Evolutionary conservation across 2,113 vertebrate genomes (phyloP), one percentile per base, ranked within the genome.

Genomic region (Triplophysa rosa): DNA sequence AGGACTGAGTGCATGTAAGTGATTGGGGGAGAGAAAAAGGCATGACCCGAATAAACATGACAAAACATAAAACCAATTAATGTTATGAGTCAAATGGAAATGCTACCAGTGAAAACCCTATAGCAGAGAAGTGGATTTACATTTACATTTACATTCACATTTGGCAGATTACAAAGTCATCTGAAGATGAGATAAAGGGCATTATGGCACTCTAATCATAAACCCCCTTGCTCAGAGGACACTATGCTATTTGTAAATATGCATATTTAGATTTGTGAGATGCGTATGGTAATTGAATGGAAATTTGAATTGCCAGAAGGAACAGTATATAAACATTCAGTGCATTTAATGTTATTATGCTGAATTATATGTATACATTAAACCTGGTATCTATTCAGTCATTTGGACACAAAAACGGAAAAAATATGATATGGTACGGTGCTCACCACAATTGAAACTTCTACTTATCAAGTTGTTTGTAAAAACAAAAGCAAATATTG

Each of bases 231-330:
- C 40, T 12, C 23, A 76, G 24, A 74, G 58, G 56, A 52, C 42
- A 49, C 1, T 16, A 54, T 77, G 74, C 45, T 16, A 47, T 62
- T 75, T 29, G 23, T 23, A 17, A 29, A 14, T 63, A 76, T 76
- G 61, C 59, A 76, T 63, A 76, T 76, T 76, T 58, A 76, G 23
- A 74, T 45, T 17, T 62, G 21, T 2, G 12, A 47, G 47, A 76
- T 52, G 61, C 71, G 61, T 61, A 61, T 74, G 71, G 16, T 61
- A 61, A 76, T 52, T 26, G 47, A 64, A 58, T 37, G 11, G 14
- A 76, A 64, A 76, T 76, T 29, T 29, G 16, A 59, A 64, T 76
- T n/a, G 73, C 73, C 73, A 29, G 73, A 64, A 76, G 61, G 23
- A 23, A 63, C 29, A 8, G 29, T 76, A 11, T 64, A 64, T 45